Percentiles rank a stretch among this genome's conserved stretches.
These are phyloP conservation scores for Heliothis subflexa DNA, from an alignment of 1,140 invertebrate genomes.

Conservation along the genomic window DNA sequence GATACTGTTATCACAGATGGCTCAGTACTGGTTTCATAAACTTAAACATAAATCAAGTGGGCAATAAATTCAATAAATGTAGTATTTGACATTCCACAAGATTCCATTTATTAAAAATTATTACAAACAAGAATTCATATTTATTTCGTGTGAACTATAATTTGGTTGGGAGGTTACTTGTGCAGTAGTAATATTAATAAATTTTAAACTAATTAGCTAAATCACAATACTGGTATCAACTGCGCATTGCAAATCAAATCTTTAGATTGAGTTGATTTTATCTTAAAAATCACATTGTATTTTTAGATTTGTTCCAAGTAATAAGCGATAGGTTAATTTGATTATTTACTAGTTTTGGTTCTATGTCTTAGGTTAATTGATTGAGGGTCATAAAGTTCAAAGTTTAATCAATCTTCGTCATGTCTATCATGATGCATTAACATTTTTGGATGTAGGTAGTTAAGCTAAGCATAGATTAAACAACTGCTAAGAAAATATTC, in stretches of 20 bases:
- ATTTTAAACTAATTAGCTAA: slow-evolving; percentile 75
- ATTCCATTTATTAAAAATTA: slow-evolving; percentile 17
- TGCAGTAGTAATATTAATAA: slow-evolving; percentile 66
- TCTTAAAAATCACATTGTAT: slow-evolving; percentile 78
- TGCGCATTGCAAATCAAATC: slow-evolving; percentile 80
- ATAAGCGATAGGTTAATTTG: slow-evolving; percentile 35
- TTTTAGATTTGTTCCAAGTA: slow-evolving; percentile 61
- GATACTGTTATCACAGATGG: neutral
- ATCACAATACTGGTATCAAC: slow-evolving; percentile 60
- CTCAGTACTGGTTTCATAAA: neutral
- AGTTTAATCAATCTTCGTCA: too few species aligned
- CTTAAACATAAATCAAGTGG: slow-evolving; percentile 1
- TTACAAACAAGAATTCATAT: slow-evolving; percentile 20
- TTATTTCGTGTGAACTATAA: slow-evolving; percentile 51
- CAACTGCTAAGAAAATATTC: too few species aligned
- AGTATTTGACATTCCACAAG: slow-evolving; percentile 14
- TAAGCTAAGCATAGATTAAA: too few species aligned
- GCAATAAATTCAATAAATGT: slow-evolving; percentile 8
- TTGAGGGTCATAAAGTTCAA: too few species aligned
- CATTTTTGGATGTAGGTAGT: too few species aligned
- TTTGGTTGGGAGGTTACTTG: slow-evolving; percentile 24
- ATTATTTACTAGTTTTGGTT: neutral
- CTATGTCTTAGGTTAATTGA: too few species aligned
- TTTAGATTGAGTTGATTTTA: slow-evolving; percentile 77
- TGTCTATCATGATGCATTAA: too few species aligned